Percentiles rank a stretch among this genome's conserved stretches.
Conservation (phyloP, 2,113 vertebrate species). For the Periophthalmus modestus region DNA sequence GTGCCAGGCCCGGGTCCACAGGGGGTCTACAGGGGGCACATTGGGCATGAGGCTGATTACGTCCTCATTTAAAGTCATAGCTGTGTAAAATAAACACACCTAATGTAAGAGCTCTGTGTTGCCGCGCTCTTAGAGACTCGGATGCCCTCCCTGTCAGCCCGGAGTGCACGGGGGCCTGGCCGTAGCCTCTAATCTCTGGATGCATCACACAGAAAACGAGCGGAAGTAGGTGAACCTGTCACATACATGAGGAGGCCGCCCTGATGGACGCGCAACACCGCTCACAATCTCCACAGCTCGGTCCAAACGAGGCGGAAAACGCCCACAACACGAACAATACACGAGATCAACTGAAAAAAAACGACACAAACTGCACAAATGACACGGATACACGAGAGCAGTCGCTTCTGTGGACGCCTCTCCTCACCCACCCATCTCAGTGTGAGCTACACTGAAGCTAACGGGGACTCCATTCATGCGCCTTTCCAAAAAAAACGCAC, state of each 20-base stretch:
- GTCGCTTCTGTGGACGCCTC: slow-evolving; percentile 54
- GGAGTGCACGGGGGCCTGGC: background rate
- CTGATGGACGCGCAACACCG: slow-evolving; percentile 3
- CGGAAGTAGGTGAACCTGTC: slow-evolving; percentile 63
- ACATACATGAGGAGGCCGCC: slow-evolving; percentile 41
- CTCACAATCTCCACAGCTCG: background rate
- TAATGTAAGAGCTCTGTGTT: too few species aligned
- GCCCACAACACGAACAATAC: background rate
- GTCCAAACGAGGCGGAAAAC: background rate
- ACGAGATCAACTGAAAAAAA: background rate
- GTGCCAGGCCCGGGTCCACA: too few species aligned
- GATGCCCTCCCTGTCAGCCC: too few species aligned
- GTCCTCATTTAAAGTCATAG: too few species aligned
- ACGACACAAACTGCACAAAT: background rate
- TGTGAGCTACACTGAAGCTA: slow-evolving; percentile 64
- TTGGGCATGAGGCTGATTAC: too few species aligned
- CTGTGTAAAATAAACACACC: too few species aligned
- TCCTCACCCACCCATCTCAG: slow-evolving; percentile 75
- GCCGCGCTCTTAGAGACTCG: too few species aligned
- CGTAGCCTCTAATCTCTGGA: too few species aligned
- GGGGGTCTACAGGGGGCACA: too few species aligned
- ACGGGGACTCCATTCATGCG: slow-evolving; percentile 64
- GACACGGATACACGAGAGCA: slow-evolving; percentile 35
- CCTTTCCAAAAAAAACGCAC: slow-evolving; percentile 29
- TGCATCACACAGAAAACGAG: background rate